These are phyloP conservation scores for Toxostoma redivivum DNA, from an alignment of 2,113 vertebrate species.

Conservation along the genomic window DNA sequence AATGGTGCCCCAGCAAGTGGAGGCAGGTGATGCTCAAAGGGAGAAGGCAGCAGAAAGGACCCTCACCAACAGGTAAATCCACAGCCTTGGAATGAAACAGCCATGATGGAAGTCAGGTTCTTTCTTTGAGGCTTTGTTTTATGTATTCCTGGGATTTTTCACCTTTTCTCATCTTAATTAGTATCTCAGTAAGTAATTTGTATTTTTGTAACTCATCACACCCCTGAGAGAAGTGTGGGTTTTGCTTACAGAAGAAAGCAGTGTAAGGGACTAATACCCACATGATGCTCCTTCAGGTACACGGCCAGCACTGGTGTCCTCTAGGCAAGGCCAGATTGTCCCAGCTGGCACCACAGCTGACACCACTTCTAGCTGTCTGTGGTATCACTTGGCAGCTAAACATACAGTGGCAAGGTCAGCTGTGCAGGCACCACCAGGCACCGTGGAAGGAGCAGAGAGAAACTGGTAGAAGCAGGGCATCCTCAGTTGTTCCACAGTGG, in stretches of 20 bases:
- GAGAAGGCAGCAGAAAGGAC: not conserved
- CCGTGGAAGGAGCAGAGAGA: not conserved
- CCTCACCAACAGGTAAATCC: not conserved
- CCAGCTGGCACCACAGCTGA: not conserved
- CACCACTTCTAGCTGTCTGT: not conserved
- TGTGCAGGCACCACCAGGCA: not conserved
- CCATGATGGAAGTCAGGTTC: not conserved
- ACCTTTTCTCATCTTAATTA: not conserved
- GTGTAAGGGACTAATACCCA: not conserved
- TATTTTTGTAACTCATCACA: not conserved
- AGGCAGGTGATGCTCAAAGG: not conserved
- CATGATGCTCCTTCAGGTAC: accelerated
- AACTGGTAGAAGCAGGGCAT: not conserved
- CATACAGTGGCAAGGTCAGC: not conserved
- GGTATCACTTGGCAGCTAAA: not conserved
- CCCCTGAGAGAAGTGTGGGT: not conserved
- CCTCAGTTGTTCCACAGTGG: not conserved
- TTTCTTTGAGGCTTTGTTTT: not conserved
- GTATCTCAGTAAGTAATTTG: not conserved
- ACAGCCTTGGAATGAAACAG: not conserved
- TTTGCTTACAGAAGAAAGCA: not conserved
- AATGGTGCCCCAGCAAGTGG: not conserved
- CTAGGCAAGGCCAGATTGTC: not conserved
- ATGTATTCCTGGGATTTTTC: not conserved
- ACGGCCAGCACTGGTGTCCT: accelerated